Conservation (phyloP, 2,797 vertebrate genomes). For the Erethizon dorsatum region DNA sequence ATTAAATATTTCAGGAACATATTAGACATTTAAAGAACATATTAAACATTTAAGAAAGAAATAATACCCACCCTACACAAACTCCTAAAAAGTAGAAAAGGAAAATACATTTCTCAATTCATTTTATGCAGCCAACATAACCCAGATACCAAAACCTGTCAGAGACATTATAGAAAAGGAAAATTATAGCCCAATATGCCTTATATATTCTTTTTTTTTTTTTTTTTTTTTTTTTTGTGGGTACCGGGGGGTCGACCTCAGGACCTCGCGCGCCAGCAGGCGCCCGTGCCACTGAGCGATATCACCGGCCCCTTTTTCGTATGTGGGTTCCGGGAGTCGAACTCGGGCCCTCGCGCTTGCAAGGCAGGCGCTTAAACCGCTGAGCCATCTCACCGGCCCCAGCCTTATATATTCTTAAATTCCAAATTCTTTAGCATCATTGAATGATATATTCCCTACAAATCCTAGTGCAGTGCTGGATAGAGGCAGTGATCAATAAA, state of each 20-base stretch:
- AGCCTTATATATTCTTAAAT: background rate
- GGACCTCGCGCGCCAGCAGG: no score
- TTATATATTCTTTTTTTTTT: no score
- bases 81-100: background rate
- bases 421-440: background rate
- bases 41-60: background rate
- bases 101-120: background rate
- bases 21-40: conserved; percentile 19
- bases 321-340: no score
- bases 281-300: no score
- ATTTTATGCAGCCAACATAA: background rate
- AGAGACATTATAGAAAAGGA: background rate
- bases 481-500: background rate
- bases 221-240: no score
- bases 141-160: background rate
- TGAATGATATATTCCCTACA: background rate
- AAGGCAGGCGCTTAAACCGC: no score
- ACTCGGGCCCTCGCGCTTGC: no score
- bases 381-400: no score
- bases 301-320: no score
- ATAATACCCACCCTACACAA: background rate
- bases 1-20: background rate
- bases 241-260: no score
- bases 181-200: background rate
- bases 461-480: background rate